A percentile compares a stretch with the other conserved stretches of the same genome.
Conservation (phyloP, 2,888 invertebrate genomes). For the Pheosia tremula region DNA sequence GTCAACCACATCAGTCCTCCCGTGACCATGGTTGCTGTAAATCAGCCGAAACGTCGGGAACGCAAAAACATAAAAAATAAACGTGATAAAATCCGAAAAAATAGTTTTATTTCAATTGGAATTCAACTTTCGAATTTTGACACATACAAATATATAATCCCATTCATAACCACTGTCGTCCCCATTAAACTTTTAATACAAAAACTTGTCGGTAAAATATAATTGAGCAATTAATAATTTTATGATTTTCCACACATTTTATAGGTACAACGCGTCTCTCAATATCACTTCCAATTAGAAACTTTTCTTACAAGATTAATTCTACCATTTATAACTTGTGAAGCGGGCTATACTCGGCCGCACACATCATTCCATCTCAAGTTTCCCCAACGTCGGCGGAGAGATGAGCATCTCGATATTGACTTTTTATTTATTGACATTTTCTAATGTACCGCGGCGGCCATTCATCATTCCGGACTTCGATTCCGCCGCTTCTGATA, state of each 20-base stretch:
- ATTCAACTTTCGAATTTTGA: neutral
- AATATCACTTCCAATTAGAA: conserved; percentile 5
- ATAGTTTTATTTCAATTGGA: no score
- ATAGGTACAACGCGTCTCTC: neutral
- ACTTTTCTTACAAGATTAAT: conserved; percentile 5
- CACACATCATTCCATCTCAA: conserved; percentile 51
- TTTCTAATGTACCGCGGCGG: conserved; percentile 74
- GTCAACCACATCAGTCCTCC: no score
- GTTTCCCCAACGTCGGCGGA: conserved; percentile 47
- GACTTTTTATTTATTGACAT: conserved; percentile 83
- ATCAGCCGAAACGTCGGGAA: no score
- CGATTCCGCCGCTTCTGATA: conserved; percentile 72
- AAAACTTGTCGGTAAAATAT: neutral
- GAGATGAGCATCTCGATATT: conserved; percentile 70
- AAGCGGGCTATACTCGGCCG: conserved; percentile 21
- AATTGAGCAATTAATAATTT: neutral
- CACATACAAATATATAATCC: neutral
- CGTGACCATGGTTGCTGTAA: no score
- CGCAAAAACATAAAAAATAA: no score
- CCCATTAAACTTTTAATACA: neutral
- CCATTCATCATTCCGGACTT: conserved; percentile 72
- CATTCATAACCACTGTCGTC: neutral
- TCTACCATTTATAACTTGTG: conserved; percentile 21
- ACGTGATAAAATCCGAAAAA: no score
- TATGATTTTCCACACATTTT: neutral